A percentile compares a stretch with the other conserved stretches of the same genome.
These are phyloP conservation scores for Monarcha castaneiventris DNA, from an alignment of 2,113 vertebrate genomes.

Conservation along the genomic window DNA sequence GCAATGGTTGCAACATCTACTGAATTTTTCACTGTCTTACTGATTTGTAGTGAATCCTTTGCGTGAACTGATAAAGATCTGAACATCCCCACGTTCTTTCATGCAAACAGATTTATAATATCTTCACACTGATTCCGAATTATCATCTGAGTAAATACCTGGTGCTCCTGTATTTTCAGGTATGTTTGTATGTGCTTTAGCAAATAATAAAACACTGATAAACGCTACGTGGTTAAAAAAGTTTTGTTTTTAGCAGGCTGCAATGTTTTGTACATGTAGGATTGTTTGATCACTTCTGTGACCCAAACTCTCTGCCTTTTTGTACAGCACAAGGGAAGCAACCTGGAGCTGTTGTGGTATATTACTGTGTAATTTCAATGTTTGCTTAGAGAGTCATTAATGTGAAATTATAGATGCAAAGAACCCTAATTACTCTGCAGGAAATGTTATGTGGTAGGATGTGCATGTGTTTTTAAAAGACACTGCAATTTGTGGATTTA, in stretches of 20 bases:
- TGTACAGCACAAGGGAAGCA: background rate
- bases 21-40: background rate
- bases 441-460: constrained; percentile 38
- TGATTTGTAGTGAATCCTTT: background rate
- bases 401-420: constrained; percentile 18
- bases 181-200: background rate
- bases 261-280: background rate
- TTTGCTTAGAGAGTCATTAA: constrained; percentile 22
- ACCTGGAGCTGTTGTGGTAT: background rate
- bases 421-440: background rate
- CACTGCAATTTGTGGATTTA: constrained; percentile 37
- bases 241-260: background rate
- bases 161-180: background rate
- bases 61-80: background rate
- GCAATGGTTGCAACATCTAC: background rate
- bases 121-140: background rate
- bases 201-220: background rate
- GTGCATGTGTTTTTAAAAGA: background rate
- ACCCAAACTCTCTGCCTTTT: background rate
- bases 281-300: background rate
- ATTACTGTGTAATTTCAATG: background rate
- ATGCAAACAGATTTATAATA: background rate
- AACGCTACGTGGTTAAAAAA: background rate
- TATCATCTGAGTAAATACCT: background rate
- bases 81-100: background rate